Evolutionary conservation across 2,888 invertebrate species (phyloP).

Genomic region (Ornithoptera alexandrae): DNA sequence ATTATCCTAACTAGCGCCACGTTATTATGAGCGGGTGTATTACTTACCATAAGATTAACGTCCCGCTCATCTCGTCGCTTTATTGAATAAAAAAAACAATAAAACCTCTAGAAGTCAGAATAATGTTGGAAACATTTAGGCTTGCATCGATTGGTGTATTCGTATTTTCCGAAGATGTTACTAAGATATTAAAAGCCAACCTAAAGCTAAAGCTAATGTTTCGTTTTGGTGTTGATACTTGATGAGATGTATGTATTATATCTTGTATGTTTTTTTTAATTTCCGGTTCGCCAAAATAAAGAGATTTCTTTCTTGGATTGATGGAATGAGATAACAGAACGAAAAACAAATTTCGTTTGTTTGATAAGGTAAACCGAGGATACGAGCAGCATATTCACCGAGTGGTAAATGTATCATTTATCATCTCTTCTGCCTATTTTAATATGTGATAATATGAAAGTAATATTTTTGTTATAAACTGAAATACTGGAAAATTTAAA

Average conservation of each 20-base stretch:
- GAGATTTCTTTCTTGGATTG: neutral
- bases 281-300: neutral
- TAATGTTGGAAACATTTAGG: neutral
- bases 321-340: neutral
- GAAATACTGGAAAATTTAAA: no score
- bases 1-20: no score
- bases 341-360: neutral
- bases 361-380: neutral
- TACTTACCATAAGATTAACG: no score
- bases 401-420: no score
- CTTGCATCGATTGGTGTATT: neutral
- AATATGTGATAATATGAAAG: no score
- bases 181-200: neutral
- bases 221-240: neutral
- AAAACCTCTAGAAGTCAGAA: no score
- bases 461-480: no score
- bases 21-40: no score
- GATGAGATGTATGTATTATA: neutral
- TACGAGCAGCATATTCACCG: no score
- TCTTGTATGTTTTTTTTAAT: neutral
- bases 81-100: no score
- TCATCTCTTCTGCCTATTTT: no score
- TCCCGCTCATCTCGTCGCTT: no score
- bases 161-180: neutral
- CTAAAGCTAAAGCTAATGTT: neutral